phyloP scores from a whole-genome alignment of 2,888 invertebrate genomes.

The Conops quadrifasciatus region DNA sequence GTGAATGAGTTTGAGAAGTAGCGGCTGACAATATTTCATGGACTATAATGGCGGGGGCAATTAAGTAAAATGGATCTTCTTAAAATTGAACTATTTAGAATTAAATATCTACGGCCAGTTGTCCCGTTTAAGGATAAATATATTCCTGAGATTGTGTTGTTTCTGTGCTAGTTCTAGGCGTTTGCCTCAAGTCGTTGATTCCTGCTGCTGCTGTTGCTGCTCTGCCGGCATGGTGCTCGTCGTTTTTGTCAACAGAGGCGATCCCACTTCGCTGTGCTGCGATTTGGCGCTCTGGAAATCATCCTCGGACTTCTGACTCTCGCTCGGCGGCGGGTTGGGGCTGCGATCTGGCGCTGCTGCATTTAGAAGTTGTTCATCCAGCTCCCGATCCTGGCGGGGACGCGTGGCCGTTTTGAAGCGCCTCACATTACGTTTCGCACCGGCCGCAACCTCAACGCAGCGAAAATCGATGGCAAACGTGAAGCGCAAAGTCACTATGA shows the following conservation, averaged over 20 bases:
- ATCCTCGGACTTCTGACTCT: conserved; percentile 54
- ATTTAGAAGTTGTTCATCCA: conserved; percentile 47
- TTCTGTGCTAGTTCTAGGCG: neutral
- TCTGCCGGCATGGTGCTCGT: too few species aligned
- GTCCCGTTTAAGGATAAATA: conserved; percentile 40
- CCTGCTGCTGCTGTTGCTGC: conserved; percentile 14
- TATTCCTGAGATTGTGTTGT: conserved; percentile 53
- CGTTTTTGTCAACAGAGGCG: conserved; percentile 50
- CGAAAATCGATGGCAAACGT: conserved; percentile 58
- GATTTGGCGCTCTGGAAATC: conserved; percentile 61
- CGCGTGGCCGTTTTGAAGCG: neutral
- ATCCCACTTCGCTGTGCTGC: conserved; percentile 53
- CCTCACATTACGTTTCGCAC: neutral
- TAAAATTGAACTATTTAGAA: too few species aligned
- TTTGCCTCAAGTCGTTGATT: neutral
- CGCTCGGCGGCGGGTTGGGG: conserved; percentile 15
- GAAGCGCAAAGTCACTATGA: conserved; percentile 57
- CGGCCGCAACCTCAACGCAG: conserved; percentile 52
- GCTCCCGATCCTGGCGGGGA: conserved; percentile 39
- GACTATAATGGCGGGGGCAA: too few species aligned
- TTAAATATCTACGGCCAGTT: neutral
- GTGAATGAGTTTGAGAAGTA: too few species aligned
- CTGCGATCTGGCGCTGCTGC: conserved; percentile 46
- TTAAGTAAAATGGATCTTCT: too few species aligned
- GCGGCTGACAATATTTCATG: too few species aligned